These are phyloP conservation scores for Charina bottae DNA, from an alignment of 2,113 vertebrate species.

Conservation along the genomic window DNA sequence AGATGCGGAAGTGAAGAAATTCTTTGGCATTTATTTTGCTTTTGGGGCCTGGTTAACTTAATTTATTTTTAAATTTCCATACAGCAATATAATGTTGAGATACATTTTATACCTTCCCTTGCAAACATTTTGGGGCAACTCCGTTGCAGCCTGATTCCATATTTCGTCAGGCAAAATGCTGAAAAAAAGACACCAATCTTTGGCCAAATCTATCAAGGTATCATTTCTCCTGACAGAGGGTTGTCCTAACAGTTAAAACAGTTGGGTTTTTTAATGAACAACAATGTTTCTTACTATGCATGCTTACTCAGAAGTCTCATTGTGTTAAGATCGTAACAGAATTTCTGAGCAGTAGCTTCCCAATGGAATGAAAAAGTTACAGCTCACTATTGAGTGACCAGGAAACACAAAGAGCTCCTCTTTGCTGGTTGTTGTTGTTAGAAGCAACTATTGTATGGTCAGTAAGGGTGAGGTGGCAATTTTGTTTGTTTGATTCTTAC, in stretches of 20 bases:
- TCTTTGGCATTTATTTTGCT: not conserved
- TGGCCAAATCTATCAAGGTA: not conserved
- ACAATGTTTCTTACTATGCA: not conserved
- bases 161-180: not conserved
- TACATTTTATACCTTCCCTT: not conserved
- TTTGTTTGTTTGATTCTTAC: not conserved
- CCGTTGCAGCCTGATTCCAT: not conserved
- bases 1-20: slow-evolving; percentile 28
- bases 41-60: not conserved
- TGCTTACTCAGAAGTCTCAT: not conserved
- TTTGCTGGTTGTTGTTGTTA: not conserved
- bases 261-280: not conserved
- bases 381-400: not conserved
- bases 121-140: not conserved
- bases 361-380: not conserved
- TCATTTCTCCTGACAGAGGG: not conserved
- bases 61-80: not conserved
- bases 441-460: not conserved
- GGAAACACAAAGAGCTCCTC: not conserved
- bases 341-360: not conserved
- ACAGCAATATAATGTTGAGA: not conserved
- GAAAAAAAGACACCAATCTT: slow-evolving; percentile 29
- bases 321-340: not conserved
- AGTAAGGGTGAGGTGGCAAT: not conserved
- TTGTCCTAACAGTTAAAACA: not conserved